These are phyloP conservation scores for Pithys albifrons DNA, from an alignment of 2,113 vertebrate genomes.

Conservation along the genomic window DNA sequence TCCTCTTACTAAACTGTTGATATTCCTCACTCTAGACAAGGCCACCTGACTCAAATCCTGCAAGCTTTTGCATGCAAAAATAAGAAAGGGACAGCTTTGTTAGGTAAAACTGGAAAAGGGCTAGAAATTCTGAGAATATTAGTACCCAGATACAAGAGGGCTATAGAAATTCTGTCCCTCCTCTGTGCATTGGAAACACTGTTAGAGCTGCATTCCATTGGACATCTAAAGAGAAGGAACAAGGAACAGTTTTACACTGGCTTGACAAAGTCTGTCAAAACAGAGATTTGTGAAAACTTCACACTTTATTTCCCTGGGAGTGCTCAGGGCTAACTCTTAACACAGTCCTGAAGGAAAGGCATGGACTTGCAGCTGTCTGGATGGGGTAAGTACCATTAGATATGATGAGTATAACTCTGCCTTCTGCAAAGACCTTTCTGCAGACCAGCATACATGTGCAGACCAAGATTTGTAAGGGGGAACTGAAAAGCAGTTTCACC, in stretches of 20 bases:
- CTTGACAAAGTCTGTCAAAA: neutral
- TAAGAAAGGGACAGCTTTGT: slow-evolving; percentile 1
- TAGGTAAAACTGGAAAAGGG: slow-evolving; percentile 18
- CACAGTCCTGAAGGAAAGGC: neutral
- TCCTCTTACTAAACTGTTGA: neutral
- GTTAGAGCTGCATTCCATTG: neutral
- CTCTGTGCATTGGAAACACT: neutral
- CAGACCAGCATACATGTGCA: neutral
- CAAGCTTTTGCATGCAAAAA: neutral
- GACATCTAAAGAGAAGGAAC: neutral
- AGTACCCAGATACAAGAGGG: neutral
- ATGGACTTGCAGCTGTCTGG: neutral
- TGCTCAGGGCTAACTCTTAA: neutral
- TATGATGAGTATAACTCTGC: neutral
- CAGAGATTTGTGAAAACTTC: neutral
- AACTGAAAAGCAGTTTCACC: slow-evolving; percentile 31
- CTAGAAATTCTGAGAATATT: neutral
- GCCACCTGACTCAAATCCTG: neutral
- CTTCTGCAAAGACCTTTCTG: slow-evolving; percentile 31
- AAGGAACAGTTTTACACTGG: neutral
- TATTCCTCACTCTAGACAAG: neutral
- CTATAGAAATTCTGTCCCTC: neutral
- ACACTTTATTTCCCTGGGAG: neutral
- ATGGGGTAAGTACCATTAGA: neutral
- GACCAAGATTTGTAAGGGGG: slow-evolving; percentile 4